These are phyloP conservation scores for Arrhamphus sclerolepis DNA, from an alignment of 2,797 vertebrate species.

Conservation along the genomic window DNA sequence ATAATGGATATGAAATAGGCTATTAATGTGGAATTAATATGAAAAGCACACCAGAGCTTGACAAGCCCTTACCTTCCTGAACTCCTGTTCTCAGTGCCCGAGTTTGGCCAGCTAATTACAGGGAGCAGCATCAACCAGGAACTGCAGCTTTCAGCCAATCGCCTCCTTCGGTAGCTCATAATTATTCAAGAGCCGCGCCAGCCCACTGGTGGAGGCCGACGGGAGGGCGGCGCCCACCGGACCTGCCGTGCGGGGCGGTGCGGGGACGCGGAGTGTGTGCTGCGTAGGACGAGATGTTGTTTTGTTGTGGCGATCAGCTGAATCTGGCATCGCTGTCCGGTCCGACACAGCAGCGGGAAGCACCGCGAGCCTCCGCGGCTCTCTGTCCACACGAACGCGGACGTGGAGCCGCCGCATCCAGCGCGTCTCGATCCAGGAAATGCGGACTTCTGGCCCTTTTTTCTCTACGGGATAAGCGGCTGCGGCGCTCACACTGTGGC, in stretches of 20 bases:
- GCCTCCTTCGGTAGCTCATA: slow-evolving; percentile 25
- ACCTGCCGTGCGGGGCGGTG: slow-evolving; percentile 74
- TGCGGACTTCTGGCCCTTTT: slow-evolving; percentile 74
- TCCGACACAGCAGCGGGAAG: slow-evolving; percentile 73
- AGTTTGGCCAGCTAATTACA: slow-evolving; percentile 48
- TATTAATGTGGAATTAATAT: background rate
- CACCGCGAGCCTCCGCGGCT: slow-evolving; percentile 42
- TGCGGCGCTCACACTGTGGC: slow-evolving; percentile 56
- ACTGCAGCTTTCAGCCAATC: slow-evolving; percentile 43
- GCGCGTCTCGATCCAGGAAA: slow-evolving; percentile 74
- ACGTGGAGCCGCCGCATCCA: slow-evolving; percentile 37
- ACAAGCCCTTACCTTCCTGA: slow-evolving; percentile 4
- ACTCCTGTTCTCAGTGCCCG: slow-evolving; percentile 4
- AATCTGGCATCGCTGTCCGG: slow-evolving; percentile 76
- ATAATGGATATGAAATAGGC: background rate
- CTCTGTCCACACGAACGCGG: slow-evolving; percentile 40
- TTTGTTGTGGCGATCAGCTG: slow-evolving; percentile 81
- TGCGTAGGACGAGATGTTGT: slow-evolving; percentile 80
- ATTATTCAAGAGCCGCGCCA: slow-evolving; percentile 53
- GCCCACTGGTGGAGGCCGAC: slow-evolving; percentile 60
- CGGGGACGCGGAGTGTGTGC: slow-evolving; percentile 64
- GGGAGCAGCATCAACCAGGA: slow-evolving; percentile 52
- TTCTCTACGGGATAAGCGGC: slow-evolving; percentile 71
- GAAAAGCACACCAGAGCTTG: background rate
- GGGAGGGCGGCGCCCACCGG: slow-evolving; percentile 70